phyloP scores from a whole-genome alignment of 1,140 invertebrate genomes.

The Polypedilum pembai region DNA sequence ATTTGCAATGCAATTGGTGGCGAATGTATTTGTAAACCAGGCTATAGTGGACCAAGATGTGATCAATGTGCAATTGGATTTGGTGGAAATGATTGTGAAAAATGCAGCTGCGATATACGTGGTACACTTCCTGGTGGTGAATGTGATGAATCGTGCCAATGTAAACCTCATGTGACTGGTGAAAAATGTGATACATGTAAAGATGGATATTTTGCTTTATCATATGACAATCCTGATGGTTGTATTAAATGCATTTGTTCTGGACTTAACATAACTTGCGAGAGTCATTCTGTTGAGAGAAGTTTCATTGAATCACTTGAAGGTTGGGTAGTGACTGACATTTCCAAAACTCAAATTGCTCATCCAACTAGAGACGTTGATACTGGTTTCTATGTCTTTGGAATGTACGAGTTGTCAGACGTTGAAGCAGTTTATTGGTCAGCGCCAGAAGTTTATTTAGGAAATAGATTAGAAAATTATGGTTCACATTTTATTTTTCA shows the following conservation, averaged over 20 bases:
- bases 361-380: constrained; percentile 48
- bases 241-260: constrained; percentile 91
- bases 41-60: constrained; percentile 75
- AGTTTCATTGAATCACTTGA: constrained; percentile 51
- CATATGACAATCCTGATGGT: constrained; percentile 65
- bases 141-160: constrained; percentile 75
- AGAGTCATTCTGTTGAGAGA: constrained; percentile 51
- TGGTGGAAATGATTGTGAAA: constrained; percentile 66
- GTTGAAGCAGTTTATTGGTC: constrained; percentile 82
- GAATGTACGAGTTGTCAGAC: constrained; percentile 57
- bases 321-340: constrained; percentile 58
- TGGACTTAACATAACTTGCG: constrained; percentile 67
- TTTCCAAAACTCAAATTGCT: constrained; percentile 47
- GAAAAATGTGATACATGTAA: constrained; percentile 74
- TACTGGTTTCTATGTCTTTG: constrained; percentile 50
- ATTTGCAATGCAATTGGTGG: constrained; percentile 56
- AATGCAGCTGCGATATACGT: constrained; percentile 71
- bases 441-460: constrained; percentile 65
- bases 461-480: constrained; percentile 73
- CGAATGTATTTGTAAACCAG: constrained; percentile 72
- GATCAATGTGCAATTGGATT: constrained; percentile 76
- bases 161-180: constrained; percentile 81
- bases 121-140: constrained; percentile 57
- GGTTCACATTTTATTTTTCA: constrained; percentile 70
- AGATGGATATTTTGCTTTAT: constrained; percentile 74